Evolutionary conservation across 2,888 invertebrate species (phyloP).

Genomic region (Glomeris marginata): DNA sequence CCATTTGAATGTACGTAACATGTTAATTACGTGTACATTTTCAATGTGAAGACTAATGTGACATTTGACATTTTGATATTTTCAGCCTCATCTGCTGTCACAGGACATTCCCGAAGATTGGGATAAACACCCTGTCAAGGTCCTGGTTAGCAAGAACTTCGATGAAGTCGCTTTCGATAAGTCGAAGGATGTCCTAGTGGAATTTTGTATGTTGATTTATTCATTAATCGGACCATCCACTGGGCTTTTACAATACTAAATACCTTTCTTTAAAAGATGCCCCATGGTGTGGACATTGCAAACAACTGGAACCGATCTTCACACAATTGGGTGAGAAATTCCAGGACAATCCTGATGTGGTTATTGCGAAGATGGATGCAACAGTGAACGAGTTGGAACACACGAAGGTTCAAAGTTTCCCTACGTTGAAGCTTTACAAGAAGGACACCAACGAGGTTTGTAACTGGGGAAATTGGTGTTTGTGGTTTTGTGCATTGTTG

Average conservation of each 20-base stretch:
- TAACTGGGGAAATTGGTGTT: slow-evolving; percentile 21
- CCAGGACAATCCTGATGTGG: slow-evolving; percentile 56
- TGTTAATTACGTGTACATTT: too few species aligned
- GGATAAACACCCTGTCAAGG: slow-evolving; percentile 87
- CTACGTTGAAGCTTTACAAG: slow-evolving; percentile 84
- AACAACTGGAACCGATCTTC: slow-evolving; percentile 91
- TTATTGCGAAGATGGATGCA: slow-evolving; percentile 98
- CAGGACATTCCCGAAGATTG: slow-evolving; percentile 94
- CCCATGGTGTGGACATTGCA: slow-evolving; percentile 97
- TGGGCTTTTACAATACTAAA: not conserved
- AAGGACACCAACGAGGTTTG: slow-evolving; percentile 73
- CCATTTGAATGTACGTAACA: not conserved
- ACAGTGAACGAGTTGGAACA: slow-evolving; percentile 95
- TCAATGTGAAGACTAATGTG: not conserved
- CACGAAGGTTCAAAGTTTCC: slow-evolving; percentile 87
- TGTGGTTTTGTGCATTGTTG: not conserved
- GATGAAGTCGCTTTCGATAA: slow-evolving; percentile 77
- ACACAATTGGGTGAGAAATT: slow-evolving; percentile 90
- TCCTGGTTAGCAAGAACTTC: slow-evolving; percentile 88
- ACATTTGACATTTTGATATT: slow-evolving; percentile 13
- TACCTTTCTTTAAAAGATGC: slow-evolving; percentile 43
- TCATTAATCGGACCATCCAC: not conserved
- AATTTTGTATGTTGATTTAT: slow-evolving; percentile 52
- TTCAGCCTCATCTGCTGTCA: slow-evolving; percentile 71
- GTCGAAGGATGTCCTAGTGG: slow-evolving; percentile 84